Evolutionary conservation across 2,113 vertebrate species (phyloP).

Genomic region (Petroica traversi): DNA sequence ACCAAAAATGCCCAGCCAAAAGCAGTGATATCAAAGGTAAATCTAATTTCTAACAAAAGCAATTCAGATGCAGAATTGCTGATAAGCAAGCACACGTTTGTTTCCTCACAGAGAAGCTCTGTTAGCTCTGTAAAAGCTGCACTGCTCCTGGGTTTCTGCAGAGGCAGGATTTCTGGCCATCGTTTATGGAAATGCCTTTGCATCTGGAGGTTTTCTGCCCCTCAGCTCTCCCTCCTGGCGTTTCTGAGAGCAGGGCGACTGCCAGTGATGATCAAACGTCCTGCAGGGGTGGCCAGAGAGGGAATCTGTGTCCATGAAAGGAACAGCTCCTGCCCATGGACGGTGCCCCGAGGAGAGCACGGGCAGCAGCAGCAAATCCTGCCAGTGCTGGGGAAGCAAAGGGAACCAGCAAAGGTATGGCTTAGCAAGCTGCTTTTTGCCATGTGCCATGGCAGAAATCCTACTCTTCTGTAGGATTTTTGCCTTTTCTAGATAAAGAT

Average conservation of each 20-base stretch:
- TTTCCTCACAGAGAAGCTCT: neutral
- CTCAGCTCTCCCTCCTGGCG: neutral
- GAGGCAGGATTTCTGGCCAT: neutral
- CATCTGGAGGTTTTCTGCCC: neutral
- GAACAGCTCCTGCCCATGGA: neutral
- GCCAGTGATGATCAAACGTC: neutral
- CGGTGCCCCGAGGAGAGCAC: fast-evolving
- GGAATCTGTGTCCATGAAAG: neutral
- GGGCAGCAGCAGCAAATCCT: neutral
- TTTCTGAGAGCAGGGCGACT: neutral
- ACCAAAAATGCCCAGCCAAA: neutral
- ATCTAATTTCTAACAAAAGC: neutral
- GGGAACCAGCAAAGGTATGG: neutral
- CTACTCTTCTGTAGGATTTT: neutral
- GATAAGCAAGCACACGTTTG: fast-evolving
- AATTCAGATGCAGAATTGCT: neutral
- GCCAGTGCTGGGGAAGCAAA: neutral
- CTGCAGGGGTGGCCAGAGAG: neutral
- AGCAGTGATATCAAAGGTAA: neutral
- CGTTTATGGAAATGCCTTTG: neutral
- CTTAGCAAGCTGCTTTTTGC: neutral
- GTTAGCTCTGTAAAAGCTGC: neutral
- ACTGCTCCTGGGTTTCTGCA: fast-evolving
- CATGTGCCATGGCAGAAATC: neutral
- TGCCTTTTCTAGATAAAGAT: too few relatives aligned